phyloP scores from a whole-genome alignment of 2,888 invertebrate species.

The Girardia tigrina region DNA sequence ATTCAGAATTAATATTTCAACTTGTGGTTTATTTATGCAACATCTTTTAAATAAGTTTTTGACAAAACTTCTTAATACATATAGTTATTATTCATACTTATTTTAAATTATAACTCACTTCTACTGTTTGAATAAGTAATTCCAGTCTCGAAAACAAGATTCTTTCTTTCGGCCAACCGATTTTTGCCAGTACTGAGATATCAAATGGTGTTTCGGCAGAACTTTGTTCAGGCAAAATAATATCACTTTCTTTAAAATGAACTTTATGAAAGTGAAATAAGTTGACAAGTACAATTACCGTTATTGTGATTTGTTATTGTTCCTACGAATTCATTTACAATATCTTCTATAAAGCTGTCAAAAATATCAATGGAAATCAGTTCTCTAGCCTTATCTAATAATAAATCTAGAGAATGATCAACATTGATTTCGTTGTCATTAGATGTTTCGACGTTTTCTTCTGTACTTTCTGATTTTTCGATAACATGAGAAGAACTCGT shows the following conservation, averaged over 20 bases:
- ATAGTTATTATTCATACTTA: no score
- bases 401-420: neutral
- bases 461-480: neutral
- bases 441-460: neutral
- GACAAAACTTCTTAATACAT: no score
- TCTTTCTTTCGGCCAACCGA: slow-evolving; percentile 43
- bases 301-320: no score
- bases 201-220: neutral
- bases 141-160: slow-evolving; percentile 61
- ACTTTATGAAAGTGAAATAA: no score
- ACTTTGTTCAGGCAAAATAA: no score
- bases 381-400: neutral
- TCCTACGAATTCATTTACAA: neutral
- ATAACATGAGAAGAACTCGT: neutral
- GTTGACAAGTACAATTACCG: no score
- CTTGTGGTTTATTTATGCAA: no score
- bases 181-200: neutral
- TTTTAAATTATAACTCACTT: no score
- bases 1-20: no score
- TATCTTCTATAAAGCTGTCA: neutral
- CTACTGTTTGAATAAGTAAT: slow-evolving; percentile 75
- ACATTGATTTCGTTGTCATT: neutral
- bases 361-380: neutral
- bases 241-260: no score
- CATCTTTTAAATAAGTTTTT: no score